A percentile compares a stretch with the other conserved stretches of the same genome.
phyloP scores from a whole-genome alignment of 2,888 invertebrate genomes.

The Fragum fragum region DNA sequence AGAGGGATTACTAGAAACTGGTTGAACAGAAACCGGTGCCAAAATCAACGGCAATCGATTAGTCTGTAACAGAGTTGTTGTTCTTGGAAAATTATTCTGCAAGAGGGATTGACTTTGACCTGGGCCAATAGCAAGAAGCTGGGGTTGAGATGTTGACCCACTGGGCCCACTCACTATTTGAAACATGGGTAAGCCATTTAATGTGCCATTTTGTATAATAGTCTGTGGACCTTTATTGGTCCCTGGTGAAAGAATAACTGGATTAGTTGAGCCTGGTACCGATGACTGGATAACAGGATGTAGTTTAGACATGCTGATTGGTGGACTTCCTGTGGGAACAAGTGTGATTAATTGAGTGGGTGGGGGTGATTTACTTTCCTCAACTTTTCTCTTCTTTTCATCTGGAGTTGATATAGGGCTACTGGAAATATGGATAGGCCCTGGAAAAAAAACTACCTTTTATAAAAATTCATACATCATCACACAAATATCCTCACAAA shows the following conservation, averaged over 20 bases:
- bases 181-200: conserved; percentile 62
- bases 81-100: conserved; percentile 33
- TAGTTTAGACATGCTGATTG: conserved; percentile 28
- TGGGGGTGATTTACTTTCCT: conserved; percentile 17
- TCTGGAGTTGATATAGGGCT: conserved; percentile 35
- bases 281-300: conserved; percentile 22
- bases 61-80: conserved; percentile 47
- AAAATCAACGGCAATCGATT: conserved; percentile 54
- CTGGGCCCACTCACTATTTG: conserved; percentile 49
- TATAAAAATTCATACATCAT: no score
- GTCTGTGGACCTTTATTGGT: conserved; percentile 39
- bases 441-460: neutral
- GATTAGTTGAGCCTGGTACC: neutral
- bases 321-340: conserved; percentile 49
- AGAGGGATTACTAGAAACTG: neutral
- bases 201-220: conserved; percentile 58
- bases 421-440: neutral
- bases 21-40: conserved; percentile 45
- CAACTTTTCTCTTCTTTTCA: conserved; percentile 48
- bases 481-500: no score
- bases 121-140: conserved; percentile 56
- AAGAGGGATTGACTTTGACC: conserved; percentile 47
- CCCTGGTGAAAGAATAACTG: conserved; percentile 37
- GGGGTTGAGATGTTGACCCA: conserved; percentile 42
- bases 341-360: conserved; percentile 46